Evolutionary conservation across 2,113 vertebrate genomes (phyloP).

Genomic region (Platycercus adscitus): DNA sequence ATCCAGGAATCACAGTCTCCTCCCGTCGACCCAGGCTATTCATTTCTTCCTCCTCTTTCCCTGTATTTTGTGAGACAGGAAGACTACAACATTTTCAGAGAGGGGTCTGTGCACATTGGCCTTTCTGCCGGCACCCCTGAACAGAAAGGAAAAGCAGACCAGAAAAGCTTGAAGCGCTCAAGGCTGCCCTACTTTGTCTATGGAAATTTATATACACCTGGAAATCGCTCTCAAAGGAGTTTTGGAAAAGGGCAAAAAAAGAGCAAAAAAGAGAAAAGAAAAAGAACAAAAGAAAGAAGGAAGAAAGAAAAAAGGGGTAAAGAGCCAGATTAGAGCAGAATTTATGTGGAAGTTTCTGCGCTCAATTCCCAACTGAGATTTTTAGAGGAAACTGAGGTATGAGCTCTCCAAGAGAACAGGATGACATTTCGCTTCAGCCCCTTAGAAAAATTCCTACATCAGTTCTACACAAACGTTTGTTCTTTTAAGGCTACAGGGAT

Average conservation of each 20-base stretch:
- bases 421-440: neutral
- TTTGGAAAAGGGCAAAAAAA: rapidly evolving
- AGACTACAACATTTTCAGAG: neutral
- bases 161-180: neutral
- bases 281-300: no score
- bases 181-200: neutral
- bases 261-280: no score
- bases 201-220: neutral
- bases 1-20: neutral
- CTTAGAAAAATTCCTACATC: neutral
- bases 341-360: neutral
- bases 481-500: neutral
- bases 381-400: neutral
- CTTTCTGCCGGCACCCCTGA: neutral
- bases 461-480: neutral
- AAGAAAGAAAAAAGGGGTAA: neutral
- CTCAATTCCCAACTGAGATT: neutral
- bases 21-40: neutral
- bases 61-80: neutral
- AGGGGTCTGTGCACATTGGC: rapidly evolving
- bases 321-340: neutral
- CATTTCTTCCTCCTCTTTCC: neutral
- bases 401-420: neutral
- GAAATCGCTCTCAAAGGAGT: neutral
- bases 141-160: neutral